phyloP scores from a whole-genome alignment of 1,140 invertebrate species.

The Zaprionus gabonicus region DNA sequence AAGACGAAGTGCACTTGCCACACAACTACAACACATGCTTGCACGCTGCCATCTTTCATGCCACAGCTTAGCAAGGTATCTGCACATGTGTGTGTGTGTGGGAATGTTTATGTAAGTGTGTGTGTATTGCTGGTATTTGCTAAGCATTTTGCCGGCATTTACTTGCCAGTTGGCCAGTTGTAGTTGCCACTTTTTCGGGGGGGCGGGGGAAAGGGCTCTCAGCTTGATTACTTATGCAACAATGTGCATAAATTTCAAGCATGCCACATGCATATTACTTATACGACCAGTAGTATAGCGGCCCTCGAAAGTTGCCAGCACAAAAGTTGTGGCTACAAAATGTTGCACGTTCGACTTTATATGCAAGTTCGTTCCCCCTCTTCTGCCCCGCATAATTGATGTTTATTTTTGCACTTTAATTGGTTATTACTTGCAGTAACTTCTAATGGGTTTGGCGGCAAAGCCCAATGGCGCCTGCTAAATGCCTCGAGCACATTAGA shows the following conservation, averaged over 20 bases:
- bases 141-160: conserved; percentile 56
- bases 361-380: conserved; percentile 11
- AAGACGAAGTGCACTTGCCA: conserved; percentile 6
- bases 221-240: conserved; percentile 75
- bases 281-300: neutral
- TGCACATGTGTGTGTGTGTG: too few species aligned
- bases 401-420: conserved; percentile 80
- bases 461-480: neutral
- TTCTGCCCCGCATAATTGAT: conserved; percentile 61
- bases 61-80: conserved; percentile 25
- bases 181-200: conserved; percentile 24
- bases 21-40: neutral
- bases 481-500: conserved; percentile 19
- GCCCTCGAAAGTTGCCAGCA: neutral
- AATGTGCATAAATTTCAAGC: conserved; percentile 61
- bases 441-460: conserved; percentile 48
- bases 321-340: conserved; percentile 27
- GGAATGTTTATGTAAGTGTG: too few species aligned
- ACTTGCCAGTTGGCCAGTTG: conserved; percentile 54
- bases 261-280: conserved; percentile 31
- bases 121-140: conserved; percentile 24
- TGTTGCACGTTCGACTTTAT: conserved; percentile 36
- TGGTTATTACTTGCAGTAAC: conserved; percentile 72
- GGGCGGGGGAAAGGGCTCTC: neutral
- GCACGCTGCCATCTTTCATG: conserved; percentile 15